Conservation (phyloP, 2,113 vertebrate species). For the Oryzias celebensis region DNA sequence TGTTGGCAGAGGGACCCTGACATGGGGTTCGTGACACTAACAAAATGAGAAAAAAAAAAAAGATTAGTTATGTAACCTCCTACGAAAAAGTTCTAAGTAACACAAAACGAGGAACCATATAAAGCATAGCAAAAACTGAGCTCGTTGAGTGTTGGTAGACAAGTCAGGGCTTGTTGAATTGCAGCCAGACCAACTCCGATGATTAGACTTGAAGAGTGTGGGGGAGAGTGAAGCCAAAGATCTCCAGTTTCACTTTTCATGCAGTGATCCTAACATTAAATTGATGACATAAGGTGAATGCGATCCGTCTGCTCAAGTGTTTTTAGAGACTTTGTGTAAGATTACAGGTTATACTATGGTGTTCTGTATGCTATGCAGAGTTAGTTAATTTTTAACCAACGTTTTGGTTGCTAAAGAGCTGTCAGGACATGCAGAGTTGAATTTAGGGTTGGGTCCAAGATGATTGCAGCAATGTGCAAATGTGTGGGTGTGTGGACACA, state of each 20-base stretch:
- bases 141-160: slow-evolving; percentile 29
- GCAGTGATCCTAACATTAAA: background rate
- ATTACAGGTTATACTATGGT: background rate
- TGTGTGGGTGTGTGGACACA: background rate
- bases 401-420: slow-evolving; percentile 10
- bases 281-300: background rate
- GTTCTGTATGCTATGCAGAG: background rate
- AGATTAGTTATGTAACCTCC: no score
- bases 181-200: slow-evolving; percentile 5
- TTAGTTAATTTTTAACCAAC: no score
- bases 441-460: slow-evolving; percentile 8
- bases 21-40: no score
- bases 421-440: slow-evolving; percentile 43
- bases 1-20: no score
- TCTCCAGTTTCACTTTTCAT: slow-evolving; percentile 38
- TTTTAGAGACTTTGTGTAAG: background rate
- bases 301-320: background rate
- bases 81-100: background rate
- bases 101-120: background rate
- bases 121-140: slow-evolving; percentile 6
- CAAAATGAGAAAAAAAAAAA: no score
- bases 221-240: slow-evolving; percentile 19
- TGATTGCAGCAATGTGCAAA: slow-evolving; percentile 9
- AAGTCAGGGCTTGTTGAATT: slow-evolving; percentile 49
- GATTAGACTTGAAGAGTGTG: slow-evolving; percentile 18